Base-by-base conservation (phyloP, 2,888 invertebrate genomes). In the Philereme transversata region DNA sequence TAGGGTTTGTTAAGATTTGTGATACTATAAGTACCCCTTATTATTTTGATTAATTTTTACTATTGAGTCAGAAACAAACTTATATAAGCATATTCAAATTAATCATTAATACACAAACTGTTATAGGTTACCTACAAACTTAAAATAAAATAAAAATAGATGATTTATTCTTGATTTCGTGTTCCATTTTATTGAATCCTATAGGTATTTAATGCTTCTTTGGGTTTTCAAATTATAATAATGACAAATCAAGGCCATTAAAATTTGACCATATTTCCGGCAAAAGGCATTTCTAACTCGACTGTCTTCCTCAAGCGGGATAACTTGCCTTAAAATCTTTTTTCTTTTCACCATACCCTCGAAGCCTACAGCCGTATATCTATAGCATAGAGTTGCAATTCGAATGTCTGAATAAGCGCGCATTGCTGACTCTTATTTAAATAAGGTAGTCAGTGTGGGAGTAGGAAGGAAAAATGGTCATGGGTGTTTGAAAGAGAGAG, bases 351-450 rank as follows among this genome's bases (percentile, higher is more conserved):
- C 69, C 60, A 52, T 38, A 62, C 64, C 63, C 63, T 57, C 38
- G 50, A 64, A 70, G 63, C 50, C 64, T 34, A 72, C 68, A 60
- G 78, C 78, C 77, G 75, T 86, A 85, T 69, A 34, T 0, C 10
- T 35, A 70, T 64, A 52, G n/a, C 3, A 69, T 79, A 88, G 70
- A 71, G 78, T 71, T 67, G 61, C 83, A 76, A 81, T 68, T 87
- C 62, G 69, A 74, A 71, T 67, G 58, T 34, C 11, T 11, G 11
- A 56, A 43, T 53, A 60, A 58, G 72, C 73, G n/a, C 76, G 81
- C 81, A 82, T 81, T 79, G 79, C 78, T 82, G 84, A 89, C 81
- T 86, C 84, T 87, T 90, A 91, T 91, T 91, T 91, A 91, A 91
- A 91, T 91, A 90, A 90, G 89, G 89, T 88, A 90, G 90, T 87